phyloP scores from a whole-genome alignment of 1,140 invertebrate genomes.

The Metopolophium dirhodum region DNA sequence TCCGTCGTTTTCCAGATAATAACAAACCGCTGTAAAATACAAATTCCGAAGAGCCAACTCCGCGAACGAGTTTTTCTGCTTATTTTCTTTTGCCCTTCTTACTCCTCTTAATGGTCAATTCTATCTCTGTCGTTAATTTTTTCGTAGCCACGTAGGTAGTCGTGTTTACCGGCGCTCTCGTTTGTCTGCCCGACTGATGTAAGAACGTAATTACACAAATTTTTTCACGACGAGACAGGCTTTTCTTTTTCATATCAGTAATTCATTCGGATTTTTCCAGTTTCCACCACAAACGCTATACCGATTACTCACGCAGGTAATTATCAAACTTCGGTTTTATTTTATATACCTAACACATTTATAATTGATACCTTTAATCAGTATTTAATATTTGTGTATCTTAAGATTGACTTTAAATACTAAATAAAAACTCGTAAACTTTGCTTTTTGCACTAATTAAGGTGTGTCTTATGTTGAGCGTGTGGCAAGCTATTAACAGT shows the following conservation, averaged over 20 bases:
- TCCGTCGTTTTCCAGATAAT: not conserved
- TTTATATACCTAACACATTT: not conserved
- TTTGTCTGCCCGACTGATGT: not conserved
- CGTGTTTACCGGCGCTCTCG: not conserved
- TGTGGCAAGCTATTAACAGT: not conserved
- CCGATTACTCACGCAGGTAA: not conserved
- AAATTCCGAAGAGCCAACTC: not conserved
- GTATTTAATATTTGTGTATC: not conserved
- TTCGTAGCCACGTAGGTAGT: not conserved
- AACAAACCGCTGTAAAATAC: not conserved
- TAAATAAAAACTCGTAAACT: not conserved
- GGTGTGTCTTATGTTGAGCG: not conserved
- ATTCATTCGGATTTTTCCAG: not conserved
- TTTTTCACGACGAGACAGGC: not conserved
- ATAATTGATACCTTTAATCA: not conserved
- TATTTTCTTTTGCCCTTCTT: not conserved
- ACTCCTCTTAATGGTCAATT: not conserved
- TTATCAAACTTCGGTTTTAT: not conserved
- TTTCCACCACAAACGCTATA: not conserved
- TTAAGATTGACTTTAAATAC: not conserved
- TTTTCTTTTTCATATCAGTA: not conserved
- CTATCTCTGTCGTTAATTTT: not conserved
- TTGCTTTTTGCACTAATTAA: slow-evolving; percentile 21
- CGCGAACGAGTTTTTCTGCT: too few relatives aligned
- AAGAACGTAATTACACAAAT: not conserved